These are phyloP conservation scores for Ibycter americanus DNA, from an alignment of 2,797 vertebrate species.

Conservation along the genomic window DNA sequence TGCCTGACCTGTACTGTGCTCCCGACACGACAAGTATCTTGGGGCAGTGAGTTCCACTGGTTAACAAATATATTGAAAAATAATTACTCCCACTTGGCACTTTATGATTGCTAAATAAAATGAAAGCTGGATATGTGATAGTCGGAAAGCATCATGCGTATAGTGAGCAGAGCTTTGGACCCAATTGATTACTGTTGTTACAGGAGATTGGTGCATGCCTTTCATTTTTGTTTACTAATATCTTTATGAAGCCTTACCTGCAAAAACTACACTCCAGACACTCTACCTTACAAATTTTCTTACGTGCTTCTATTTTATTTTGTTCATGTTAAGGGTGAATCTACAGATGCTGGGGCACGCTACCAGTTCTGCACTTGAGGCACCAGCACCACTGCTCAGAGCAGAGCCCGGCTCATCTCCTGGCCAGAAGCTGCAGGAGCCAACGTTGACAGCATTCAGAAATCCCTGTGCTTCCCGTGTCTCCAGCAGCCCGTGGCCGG, in stretches of 20 bases:
- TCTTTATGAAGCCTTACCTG: not conserved
- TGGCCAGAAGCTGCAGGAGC: not conserved
- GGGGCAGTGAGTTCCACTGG: not conserved
- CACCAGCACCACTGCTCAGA: not conserved
- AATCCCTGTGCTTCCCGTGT: rapidly evolving
- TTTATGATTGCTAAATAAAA: not conserved
- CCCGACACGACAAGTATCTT: rapidly evolving
- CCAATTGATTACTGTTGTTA: not conserved
- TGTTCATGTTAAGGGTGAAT: not conserved
- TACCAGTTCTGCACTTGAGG: not conserved
- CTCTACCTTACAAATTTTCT: not conserved
- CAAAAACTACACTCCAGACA: not conserved
- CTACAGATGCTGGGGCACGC: no score
- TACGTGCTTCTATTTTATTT: not conserved
- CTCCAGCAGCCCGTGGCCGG: rapidly evolving
- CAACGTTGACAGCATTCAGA: rapidly evolving
- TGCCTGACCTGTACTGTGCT: not conserved
- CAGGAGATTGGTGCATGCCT: not conserved
- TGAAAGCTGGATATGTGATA: not conserved
- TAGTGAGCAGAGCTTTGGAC: rapidly evolving
- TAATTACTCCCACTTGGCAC: not conserved
- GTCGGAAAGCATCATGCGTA: not conserved
- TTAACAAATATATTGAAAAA: not conserved
- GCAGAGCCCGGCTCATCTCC: not conserved
- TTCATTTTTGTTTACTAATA: not conserved